phyloP scores from a whole-genome alignment of 2,797 vertebrate genomes.

The Acrocephalus scirpaceus region DNA sequence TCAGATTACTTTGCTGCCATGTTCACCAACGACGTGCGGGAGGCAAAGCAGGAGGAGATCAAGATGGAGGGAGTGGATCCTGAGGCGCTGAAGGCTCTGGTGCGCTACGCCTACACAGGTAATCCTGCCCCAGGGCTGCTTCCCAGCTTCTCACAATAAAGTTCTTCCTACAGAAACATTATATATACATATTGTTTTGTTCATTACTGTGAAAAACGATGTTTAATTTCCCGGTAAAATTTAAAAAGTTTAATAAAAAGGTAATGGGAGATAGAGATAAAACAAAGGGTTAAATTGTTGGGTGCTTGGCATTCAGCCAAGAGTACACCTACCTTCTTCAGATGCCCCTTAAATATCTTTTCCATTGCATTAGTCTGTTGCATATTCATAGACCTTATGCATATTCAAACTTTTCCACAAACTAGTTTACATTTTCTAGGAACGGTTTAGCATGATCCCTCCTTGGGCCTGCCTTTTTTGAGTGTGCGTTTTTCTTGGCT shows the following conservation, averaged over 20 bases:
- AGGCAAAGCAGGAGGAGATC: constrained; percentile 96
- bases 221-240: neutral
- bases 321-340: neutral
- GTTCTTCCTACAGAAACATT: neutral
- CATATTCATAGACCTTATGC: neutral
- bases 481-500: neutral
- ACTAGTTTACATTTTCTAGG: neutral
- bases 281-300: neutral
- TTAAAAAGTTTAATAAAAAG: neutral
- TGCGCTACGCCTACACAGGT: constrained; percentile 97
- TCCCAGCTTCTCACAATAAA: neutral
- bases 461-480: neutral
- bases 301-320: neutral
- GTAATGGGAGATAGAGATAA: neutral
- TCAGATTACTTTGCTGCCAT: constrained; percentile 98
- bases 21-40: constrained; percentile 95
- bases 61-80: constrained; percentile 98
- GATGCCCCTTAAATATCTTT: neutral
- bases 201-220: neutral
- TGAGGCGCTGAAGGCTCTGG: constrained; percentile 89
- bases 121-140: neutral
- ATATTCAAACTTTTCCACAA: neutral
- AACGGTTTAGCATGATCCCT: neutral
- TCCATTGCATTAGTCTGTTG: neutral
- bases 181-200: neutral